Percentiles rank a stretch among this genome's conserved stretches.
Conservation (phyloP, 2,888 invertebrate genomes). For the Euclidia mi region DNA sequence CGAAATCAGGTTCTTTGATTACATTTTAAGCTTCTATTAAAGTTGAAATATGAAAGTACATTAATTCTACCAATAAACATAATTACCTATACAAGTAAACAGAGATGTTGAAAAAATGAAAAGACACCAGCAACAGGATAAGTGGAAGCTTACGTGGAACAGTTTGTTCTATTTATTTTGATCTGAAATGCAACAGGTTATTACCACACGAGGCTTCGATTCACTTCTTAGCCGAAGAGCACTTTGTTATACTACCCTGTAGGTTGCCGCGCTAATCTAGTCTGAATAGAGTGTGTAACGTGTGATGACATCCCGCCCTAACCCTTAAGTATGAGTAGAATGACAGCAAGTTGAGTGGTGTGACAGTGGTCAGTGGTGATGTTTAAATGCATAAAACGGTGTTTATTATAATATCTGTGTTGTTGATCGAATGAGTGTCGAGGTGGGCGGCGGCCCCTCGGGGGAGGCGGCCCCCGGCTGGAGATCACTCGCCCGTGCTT, state of each 20-base stretch:
- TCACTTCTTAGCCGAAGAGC: neutral
- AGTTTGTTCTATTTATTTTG: neutral
- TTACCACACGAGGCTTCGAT: conserved; percentile 20
- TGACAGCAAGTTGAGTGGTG: neutral
- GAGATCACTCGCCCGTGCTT: conserved; percentile 90
- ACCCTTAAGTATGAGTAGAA: no score
- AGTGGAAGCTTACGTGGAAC: no score
- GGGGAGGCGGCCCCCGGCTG: conserved; percentile 68
- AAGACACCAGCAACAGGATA: no score
- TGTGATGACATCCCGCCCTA: no score
- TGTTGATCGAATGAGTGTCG: conserved; percentile 80
- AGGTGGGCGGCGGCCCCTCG: conserved; percentile 61
- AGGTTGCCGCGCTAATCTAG: no score
- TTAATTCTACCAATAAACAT: no score
- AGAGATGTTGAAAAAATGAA: no score
- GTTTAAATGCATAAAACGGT: conserved; percentile 64
- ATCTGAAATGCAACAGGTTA: conserved; percentile 45
- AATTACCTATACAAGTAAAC: no score
- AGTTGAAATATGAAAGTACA: no score
- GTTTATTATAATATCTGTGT: conserved; percentile 77
- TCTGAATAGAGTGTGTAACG: no score
- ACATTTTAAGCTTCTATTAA: no score
- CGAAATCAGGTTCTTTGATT: neutral
- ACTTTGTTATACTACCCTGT: neutral
- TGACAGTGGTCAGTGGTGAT: conserved; percentile 27